Base-by-base conservation (phyloP, 2,113 vertebrate species). In the Ranitomeya variabilis region DNA sequence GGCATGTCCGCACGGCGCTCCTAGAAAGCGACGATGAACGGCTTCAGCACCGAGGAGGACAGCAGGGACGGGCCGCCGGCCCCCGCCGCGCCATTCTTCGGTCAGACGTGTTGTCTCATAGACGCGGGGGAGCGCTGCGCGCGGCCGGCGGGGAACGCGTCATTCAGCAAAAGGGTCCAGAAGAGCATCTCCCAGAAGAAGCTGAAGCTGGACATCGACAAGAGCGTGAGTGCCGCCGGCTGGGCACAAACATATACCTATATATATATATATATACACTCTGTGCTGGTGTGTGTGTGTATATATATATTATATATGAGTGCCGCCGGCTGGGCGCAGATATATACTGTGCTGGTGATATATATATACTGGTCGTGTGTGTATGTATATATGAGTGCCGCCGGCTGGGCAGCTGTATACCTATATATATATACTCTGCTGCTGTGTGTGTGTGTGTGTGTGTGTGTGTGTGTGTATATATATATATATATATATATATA, bases 61-160 rank as follows among this genome's bases (percentile, higher is more conserved):
- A 98, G 97, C 94, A 97, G 97, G 92, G 98, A 98, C 86, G 98
- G 97, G 67, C 96, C 96, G 54, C 95, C 95, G 0, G 91, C 90
- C 12, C 94, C 94, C 86, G 95, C 96, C 67, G 95, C 96, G 84
- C 96, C 97, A 80, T 96, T 96, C 69, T 97, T 96, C 90, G 97
- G 97, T 7, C 98, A 99, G 96, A 98, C 96, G 94, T 99, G 98
- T 94, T 99, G 98, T 89, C 95, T 99, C 93, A 97, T 99, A 92
- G 98, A 97, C 92, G 98, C 97, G 93, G 98, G 97, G 13, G 97
- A 98, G 92, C 97, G 98, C 87, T 99, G 98, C 92, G 95, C 96
- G 90, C 96, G 98, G 79, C 94, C 98, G 0, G 97, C 98, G 79
- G 98, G 98, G 90, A 99, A 99, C 95, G 98, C 98, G 93, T 98